Percentiles rank a stretch among this genome's conserved stretches.
Evolutionary conservation across 2,888 invertebrate species (phyloP).

Genomic region (Pristionchus japonicus): DNA sequence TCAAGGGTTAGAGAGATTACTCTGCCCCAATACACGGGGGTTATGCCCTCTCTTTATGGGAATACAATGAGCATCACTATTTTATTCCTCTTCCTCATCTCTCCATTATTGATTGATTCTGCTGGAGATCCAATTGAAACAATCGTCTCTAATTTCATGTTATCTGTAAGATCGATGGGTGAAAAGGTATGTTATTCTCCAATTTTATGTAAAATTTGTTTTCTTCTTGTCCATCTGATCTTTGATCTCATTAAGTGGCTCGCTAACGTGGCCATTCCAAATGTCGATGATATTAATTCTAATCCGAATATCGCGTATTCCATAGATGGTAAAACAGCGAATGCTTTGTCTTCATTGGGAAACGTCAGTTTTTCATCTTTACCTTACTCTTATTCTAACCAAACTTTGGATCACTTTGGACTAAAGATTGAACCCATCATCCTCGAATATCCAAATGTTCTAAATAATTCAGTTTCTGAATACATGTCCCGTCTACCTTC

Average conservation of each 20-base stretch:
- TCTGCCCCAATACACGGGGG: not conserved
- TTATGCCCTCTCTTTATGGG: not conserved
- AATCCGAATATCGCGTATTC: constrained; percentile 45
- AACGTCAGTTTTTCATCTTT: constrained; percentile 1
- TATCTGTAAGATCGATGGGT: constrained; percentile 38
- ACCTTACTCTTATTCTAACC: not conserved
- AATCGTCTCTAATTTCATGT: constrained; percentile 45
- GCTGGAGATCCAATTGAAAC: constrained; percentile 38
- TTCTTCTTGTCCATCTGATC: not conserved
- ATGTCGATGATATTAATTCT: constrained; percentile 28
- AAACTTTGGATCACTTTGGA: not conserved
- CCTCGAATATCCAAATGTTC: not conserved
- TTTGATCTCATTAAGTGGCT: constrained; percentile 29
- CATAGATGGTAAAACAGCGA: constrained; percentile 34
- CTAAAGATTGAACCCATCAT: no score
- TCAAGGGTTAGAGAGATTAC: constrained; percentile 34
- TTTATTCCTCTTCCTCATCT: not conserved
- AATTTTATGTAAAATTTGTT: no score
- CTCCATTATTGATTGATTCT: not conserved
- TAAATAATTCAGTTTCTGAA: constrained; percentile 46
- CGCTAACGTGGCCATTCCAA: constrained; percentile 14
- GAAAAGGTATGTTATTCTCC: constrained; percentile 46
- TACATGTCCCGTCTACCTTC: constrained; percentile 39
- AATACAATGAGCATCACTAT: not conserved
- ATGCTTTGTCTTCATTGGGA: constrained; percentile 47